Evolutionary conservation across 2,113 vertebrate species (phyloP).

Genomic region (Columbina picui): DNA sequence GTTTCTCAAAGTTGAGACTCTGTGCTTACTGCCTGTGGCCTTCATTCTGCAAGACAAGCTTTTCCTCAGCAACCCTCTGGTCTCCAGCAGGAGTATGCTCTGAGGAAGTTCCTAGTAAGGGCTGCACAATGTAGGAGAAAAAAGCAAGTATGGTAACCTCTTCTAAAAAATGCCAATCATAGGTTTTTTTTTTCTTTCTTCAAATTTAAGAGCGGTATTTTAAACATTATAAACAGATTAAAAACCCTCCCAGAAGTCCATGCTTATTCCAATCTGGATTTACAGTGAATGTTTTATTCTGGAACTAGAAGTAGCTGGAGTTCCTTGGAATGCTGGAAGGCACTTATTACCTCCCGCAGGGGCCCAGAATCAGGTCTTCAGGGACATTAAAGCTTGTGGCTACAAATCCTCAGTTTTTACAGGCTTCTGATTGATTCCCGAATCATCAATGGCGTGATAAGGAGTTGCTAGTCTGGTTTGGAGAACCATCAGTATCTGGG

Average conservation of each 20-base stretch:
- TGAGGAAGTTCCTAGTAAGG: neutral
- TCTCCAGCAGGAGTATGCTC: neutral
- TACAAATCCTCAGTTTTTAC: neutral
- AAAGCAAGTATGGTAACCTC: neutral
- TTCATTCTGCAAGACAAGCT: neutral
- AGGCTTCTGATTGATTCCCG: neutral
- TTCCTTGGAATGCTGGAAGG: neutral
- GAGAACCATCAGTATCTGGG: neutral
- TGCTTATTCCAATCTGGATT: neutral
- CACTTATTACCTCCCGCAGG: neutral
- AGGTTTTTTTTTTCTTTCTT: neutral
- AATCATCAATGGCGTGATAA: neutral
- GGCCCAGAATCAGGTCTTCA: neutral
- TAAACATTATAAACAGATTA: neutral
- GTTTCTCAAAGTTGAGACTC: neutral
- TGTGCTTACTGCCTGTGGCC: neutral
- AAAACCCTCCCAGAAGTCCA: neutral
- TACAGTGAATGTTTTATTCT: neutral
- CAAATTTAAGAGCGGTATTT: neutral
- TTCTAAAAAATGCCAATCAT: neutral
- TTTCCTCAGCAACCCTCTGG: neutral
- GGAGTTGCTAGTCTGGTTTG: neutral
- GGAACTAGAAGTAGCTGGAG: neutral
- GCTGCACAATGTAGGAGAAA: neutral
- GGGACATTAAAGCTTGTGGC: neutral